A percentile compares a stretch with the other conserved stretches of the same genome.
Conservation (phyloP, 2,797 vertebrate species). For the Heteromormyrus szaboi region DNA sequence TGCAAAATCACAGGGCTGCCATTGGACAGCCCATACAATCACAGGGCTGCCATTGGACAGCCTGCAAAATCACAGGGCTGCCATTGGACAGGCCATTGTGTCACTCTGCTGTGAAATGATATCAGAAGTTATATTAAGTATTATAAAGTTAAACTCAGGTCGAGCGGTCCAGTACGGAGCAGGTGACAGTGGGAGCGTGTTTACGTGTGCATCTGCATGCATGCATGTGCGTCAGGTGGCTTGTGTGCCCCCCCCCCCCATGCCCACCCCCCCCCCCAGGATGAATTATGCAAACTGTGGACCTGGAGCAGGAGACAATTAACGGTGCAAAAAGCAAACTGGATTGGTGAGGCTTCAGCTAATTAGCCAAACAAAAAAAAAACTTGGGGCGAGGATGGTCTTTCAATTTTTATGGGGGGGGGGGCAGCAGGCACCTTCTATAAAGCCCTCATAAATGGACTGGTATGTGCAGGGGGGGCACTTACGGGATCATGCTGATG, state of each 20-base stretch:
- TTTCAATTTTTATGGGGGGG: conserved; percentile 40
- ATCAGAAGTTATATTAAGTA: not conserved
- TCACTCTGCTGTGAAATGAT: not conserved
- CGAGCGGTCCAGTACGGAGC: not conserved
- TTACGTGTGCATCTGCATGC: not conserved
- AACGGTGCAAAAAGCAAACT: conserved; percentile 52
- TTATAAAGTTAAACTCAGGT: not conserved
- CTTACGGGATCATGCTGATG: not conserved
- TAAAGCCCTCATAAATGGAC: conserved; percentile 23
- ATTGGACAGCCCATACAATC: not conserved
- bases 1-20: not conserved
- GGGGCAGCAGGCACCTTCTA: conserved; percentile 39
- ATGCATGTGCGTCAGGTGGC: not conserved
- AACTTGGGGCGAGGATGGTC: conserved; percentile 2
- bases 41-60: not conserved
- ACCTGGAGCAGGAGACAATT: conserved; percentile 45
- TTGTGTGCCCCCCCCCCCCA: not conserved
- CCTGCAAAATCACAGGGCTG: not conserved
- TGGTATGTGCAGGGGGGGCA: conserved; percentile 21
- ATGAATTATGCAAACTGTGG: conserved; percentile 42
- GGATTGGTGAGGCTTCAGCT: conserved; percentile 51
- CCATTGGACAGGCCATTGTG: not conserved
- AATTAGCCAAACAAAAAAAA: conserved; percentile 39
- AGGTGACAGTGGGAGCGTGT: not conserved
- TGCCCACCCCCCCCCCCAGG: not conserved